A percentile compares a stretch with the other conserved stretches of the same genome.
Conservation (phyloP, 2,888 invertebrate species). For the Ypsolopha sequella region DNA sequence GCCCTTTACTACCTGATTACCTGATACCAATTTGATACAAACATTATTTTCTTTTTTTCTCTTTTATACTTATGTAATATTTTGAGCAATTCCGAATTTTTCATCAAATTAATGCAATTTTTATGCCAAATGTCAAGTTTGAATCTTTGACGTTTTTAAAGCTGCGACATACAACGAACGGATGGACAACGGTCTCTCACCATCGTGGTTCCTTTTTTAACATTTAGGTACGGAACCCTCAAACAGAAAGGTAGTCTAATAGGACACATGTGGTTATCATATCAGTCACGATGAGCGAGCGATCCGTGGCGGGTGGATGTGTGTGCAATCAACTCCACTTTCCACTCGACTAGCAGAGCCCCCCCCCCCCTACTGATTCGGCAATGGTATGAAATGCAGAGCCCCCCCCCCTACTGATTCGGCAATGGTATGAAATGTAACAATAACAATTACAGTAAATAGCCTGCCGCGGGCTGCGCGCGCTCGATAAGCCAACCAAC, state of each 20-base stretch:
- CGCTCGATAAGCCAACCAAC: constrained; percentile 18
- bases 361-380: constrained; percentile 4
- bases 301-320: neutral
- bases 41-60: too few species aligned
- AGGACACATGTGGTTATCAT: neutral
- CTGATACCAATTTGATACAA: too few species aligned
- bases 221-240: too few species aligned
- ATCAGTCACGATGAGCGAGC: neutral
- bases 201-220: too few species aligned
- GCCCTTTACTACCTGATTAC: too few species aligned
- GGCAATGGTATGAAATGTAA: constrained; percentile 9
- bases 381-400: constrained; percentile 7
- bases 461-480: constrained; percentile 11
- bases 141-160: too few species aligned
- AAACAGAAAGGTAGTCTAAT: neutral
- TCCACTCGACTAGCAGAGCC: constrained; percentile 9
- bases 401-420: constrained; percentile 6
- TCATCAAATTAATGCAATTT: too few species aligned
- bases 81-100: too few species aligned
- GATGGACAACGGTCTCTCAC: too few species aligned
- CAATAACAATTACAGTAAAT: constrained; percentile 15
- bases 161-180: too few species aligned
- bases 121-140: too few species aligned
- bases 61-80: too few species aligned
- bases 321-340: constrained; percentile 8